Conservation (phyloP, 2,888 invertebrate genomes). For the Stenodera caucasica region DNA sequence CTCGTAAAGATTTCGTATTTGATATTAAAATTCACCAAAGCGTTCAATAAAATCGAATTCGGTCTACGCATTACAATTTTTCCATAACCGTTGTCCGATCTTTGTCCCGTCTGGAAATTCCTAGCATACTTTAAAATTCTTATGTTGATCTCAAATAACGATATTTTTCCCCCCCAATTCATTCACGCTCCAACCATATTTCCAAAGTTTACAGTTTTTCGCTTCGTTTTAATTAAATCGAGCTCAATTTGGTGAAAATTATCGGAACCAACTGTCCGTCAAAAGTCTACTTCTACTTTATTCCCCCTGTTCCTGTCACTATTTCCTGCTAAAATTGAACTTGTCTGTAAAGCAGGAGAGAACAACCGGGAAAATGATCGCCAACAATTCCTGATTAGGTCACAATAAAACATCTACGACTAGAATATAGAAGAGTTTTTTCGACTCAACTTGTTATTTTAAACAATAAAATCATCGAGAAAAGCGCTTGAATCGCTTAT, state of each 20-base stretch:
- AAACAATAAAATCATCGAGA: not conserved
- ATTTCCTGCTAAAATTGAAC: not conserved
- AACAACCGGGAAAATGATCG: not conserved
- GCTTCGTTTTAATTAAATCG: constrained; percentile 9
- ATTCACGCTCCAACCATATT: constrained; percentile 14
- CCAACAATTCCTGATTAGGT: not conserved
- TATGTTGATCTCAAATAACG: no score
- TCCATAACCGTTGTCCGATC: no score
- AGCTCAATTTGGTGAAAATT: constrained; percentile 3
- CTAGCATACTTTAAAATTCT: no score
- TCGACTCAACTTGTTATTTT: no score
- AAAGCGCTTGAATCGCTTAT: no score
- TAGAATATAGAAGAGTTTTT: not conserved
- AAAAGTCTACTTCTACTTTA: not conserved
- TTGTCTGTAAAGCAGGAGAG: not conserved
- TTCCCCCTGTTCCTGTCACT: not conserved
- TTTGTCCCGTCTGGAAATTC: no score
- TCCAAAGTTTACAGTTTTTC: constrained; percentile 1
- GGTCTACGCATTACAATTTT: constrained; percentile 14
- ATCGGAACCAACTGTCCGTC: not conserved
- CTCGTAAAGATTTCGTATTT: not conserved
- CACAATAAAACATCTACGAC: not conserved
- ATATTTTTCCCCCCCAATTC: constrained; percentile 11
- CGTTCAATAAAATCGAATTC: not conserved
- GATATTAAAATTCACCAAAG: not conserved